Percentiles rank a stretch among this genome's conserved stretches.
These are phyloP conservation scores for Desmophyllum pertusum DNA, from an alignment of 92 coral and sea anemone genomes.

Conservation along the genomic window DNA sequence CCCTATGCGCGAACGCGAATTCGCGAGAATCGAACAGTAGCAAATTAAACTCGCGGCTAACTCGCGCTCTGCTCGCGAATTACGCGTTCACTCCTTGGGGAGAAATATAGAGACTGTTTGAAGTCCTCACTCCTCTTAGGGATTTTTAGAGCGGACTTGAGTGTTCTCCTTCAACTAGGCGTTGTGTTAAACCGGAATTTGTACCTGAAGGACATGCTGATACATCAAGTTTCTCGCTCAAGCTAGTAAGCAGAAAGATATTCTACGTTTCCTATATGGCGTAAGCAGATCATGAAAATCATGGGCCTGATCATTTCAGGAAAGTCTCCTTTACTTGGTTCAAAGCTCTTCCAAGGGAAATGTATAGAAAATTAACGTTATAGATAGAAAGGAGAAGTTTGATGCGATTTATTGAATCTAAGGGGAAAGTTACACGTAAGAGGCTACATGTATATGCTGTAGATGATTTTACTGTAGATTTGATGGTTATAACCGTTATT, in stretches of 20 bases:
- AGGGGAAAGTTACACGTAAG: neutral
- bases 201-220: too few relatives aligned
- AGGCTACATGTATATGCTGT: neutral
- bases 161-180: too few relatives aligned
- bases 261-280: neutral
- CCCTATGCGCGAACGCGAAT: neutral
- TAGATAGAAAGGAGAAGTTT: neutral
- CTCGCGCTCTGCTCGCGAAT: neutral
- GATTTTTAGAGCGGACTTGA: neutral
- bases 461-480: neutral
- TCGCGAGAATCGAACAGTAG: neutral
- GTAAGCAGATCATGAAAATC: too few relatives aligned
- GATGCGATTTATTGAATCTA: neutral
- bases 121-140: neutral
- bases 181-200: too few relatives aligned
- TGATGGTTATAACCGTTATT: neutral
- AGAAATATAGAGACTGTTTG: neutral
- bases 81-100: neutral
- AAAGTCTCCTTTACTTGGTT: neutral
- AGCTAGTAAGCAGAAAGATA: neutral
- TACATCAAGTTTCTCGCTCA: too few relatives aligned
- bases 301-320: neutral
- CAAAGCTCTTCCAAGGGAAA: neutral
- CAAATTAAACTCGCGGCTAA: neutral
- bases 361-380: neutral